Base-by-base conservation (phyloP, 2,113 vertebrate species). In the Rhabdomys dilectus region DNA sequence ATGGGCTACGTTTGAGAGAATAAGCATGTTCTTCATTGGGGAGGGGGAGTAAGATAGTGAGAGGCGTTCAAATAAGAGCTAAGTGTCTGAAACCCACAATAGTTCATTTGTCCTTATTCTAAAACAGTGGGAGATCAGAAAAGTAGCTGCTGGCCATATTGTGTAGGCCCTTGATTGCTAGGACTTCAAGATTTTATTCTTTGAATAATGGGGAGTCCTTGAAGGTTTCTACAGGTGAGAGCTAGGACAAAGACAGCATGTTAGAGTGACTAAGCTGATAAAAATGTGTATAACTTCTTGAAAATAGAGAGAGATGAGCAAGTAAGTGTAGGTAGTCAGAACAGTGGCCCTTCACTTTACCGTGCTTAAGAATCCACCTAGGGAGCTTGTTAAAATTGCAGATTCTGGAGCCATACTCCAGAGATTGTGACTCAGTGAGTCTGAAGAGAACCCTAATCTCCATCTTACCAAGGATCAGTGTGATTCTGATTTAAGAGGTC, bases 361-460 rank as follows among this genome's bases (percentile, higher is more conserved):
- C 58, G 48, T 82, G 62, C 48, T 91, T 66, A 93, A 95, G 31
- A 94, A 56, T 87, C 36, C 22, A 94, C 56, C 9, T n/a, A 19
- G n/a, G 68, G 56, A 96, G 17, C 60, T 91, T 89, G 10, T 70
- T 78, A 91, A 91, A 95, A 91, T 70, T 78, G 36, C 31, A 94
- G 31, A 91, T 82, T 95, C 60, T 66, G 68, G 36, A 91, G 36
- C 16, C 39, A 88, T 78, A 62, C 78, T 78, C 90, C 16, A 66
- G 73, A 96, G 93, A 68, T 51, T 94, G 86, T 89, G 82, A 78
- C 53, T 87, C 45, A 77, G 60, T 48, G 89, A 95, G 9, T 89
- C 34, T 95, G 77, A 58, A 96, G 82, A 93, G 77, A 24, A 22
- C 24, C 39, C 92, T 82, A 88, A 96, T 93, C 84, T 96, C 78